These are phyloP conservation scores for Protomyctophum bolini DNA, from an alignment of 2,113 vertebrate species.

Conservation along the genomic window DNA sequence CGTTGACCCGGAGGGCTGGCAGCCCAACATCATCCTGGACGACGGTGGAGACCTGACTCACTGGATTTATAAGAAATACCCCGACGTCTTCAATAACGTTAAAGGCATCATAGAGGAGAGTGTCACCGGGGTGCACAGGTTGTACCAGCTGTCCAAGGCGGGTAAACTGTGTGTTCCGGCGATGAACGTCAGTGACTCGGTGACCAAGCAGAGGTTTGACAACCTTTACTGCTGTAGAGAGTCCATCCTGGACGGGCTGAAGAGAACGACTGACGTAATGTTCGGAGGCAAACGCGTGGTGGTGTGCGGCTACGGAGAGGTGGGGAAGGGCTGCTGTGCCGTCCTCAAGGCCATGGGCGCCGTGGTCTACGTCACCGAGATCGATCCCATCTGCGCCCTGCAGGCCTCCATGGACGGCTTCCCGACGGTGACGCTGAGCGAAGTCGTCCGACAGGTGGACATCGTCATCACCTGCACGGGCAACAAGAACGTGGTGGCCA, in stretches of 20 bases:
- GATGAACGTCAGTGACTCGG: slow-evolving; percentile 90
- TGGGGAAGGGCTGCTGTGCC: slow-evolving; percentile 89
- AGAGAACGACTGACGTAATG: slow-evolving; percentile 60
- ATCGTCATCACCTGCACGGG: slow-evolving; percentile 93
- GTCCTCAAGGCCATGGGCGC: slow-evolving; percentile 91
- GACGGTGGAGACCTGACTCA: slow-evolving; percentile 91
- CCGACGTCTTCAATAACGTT: slow-evolving; percentile 94
- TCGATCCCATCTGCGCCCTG: slow-evolving; percentile 91
- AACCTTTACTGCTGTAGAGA: slow-evolving; percentile 91
- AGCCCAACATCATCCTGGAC: slow-evolving; percentile 92
- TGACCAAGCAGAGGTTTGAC: slow-evolving; percentile 91
- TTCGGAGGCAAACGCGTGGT: slow-evolving; percentile 89
- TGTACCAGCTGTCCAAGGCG: slow-evolving; percentile 89
- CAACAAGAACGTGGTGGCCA: slow-evolving; percentile 90
- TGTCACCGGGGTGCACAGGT: slow-evolving; percentile 92
- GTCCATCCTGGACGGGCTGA: slow-evolving; percentile 89
- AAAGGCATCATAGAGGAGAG: slow-evolving; percentile 93
- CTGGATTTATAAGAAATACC: slow-evolving; percentile 94
- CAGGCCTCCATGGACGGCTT: slow-evolving; percentile 93
- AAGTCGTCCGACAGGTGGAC: slow-evolving; percentile 89
- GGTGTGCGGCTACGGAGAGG: slow-evolving; percentile 91
- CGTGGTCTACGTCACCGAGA: slow-evolving; percentile 90
- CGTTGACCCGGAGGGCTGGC: slow-evolving; percentile 90
- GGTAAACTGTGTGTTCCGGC: slow-evolving; percentile 89
- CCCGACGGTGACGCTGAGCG: slow-evolving; percentile 87